Conservation (phyloP, 2,888 invertebrate species). For the Idaea straminata region DNA sequence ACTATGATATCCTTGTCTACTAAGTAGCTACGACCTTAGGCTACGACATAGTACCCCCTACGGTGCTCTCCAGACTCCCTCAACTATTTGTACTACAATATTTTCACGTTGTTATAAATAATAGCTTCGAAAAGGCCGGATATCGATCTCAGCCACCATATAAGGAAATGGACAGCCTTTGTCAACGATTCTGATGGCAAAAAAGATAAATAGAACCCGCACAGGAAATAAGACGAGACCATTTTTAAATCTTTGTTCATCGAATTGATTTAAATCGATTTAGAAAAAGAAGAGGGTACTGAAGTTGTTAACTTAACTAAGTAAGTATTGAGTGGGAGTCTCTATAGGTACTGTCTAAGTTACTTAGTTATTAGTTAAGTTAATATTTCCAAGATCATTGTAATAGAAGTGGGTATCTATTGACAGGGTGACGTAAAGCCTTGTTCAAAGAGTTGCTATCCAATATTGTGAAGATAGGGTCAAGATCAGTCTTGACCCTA, state of each 20-base stretch:
- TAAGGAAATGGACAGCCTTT: slow-evolving; percentile 4
- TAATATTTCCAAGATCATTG: too few relatives aligned
- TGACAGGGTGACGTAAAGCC: too few relatives aligned
- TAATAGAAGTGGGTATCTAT: too few relatives aligned
- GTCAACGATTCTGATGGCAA: not conserved
- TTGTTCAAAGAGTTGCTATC: too few relatives aligned
- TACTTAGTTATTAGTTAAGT: too few relatives aligned
- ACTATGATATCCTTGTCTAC: too few relatives aligned
- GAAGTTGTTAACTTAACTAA: not conserved
- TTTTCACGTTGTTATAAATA: not conserved
- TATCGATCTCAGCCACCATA: not conserved
- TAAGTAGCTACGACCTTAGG: not conserved
- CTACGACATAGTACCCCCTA: too few relatives aligned
- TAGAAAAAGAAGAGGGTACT: not conserved
- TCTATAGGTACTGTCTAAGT: too few relatives aligned
- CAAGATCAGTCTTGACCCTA: too few relatives aligned
- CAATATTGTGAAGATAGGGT: too few relatives aligned
- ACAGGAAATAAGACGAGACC: not conserved
- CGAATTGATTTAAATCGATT: not conserved
- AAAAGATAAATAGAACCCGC: not conserved
- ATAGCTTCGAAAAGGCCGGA: not conserved
- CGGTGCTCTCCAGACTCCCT: too few relatives aligned
- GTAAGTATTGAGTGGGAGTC: not conserved
- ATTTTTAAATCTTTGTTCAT: not conserved
- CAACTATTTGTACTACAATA: not conserved